Evolutionary conservation across 2,113 vertebrate species (phyloP).

Genomic region (Tupaia tana): DNA sequence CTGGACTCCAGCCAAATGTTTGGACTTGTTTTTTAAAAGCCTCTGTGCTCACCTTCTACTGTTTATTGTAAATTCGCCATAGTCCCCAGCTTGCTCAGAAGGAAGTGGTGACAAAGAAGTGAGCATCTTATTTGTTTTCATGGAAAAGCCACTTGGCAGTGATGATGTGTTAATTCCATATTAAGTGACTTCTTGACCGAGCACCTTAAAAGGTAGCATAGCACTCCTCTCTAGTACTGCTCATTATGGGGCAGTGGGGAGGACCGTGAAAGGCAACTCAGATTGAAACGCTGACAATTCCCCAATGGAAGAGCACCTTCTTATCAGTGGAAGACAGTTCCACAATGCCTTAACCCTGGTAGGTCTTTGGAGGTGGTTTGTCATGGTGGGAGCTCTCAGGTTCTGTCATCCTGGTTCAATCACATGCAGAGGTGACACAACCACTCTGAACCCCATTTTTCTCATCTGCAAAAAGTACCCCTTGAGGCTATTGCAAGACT

Average conservation of each 20-base stretch:
- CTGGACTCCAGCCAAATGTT: slow-evolving; percentile 83
- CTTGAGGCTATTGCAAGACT: neutral
- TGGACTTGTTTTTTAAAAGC: slow-evolving; percentile 77
- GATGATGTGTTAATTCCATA: slow-evolving; percentile 63
- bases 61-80: slow-evolving; percentile 53
- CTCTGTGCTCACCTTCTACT: slow-evolving; percentile 35
- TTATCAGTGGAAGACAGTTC: neutral
- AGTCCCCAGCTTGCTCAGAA: slow-evolving; percentile 45
- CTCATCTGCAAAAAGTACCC: neutral
- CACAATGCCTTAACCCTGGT: neutral
- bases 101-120: slow-evolving; percentile 52
- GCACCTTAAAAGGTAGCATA: slow-evolving; percentile 52
- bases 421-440: neutral
- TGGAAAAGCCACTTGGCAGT: slow-evolving; percentile 29
- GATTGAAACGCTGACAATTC: neutral
- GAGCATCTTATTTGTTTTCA: slow-evolving; percentile 57
- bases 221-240: slow-evolving; percentile 26
- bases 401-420: neutral
- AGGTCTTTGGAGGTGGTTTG: neutral
- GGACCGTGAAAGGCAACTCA: slow-evolving; percentile 32
- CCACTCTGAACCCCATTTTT: neutral
- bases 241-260: neutral
- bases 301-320: neutral
- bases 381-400: neutral
- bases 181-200: slow-evolving; percentile 51